Evolutionary conservation across 1,140 invertebrate species (phyloP).

Genomic region (Diachasmimorpha longicaudata): DNA sequence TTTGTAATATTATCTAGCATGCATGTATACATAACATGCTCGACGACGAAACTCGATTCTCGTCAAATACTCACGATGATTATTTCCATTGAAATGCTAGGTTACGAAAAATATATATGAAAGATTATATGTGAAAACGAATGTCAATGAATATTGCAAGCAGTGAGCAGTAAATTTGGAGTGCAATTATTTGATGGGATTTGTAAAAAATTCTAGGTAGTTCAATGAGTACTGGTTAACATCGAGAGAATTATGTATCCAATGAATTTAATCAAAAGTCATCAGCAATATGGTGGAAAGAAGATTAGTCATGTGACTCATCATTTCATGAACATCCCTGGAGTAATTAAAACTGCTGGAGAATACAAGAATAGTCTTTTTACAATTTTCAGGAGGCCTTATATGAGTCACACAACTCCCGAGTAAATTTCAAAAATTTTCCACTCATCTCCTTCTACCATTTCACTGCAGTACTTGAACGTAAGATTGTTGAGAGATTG

Average conservation of each 20-base stretch:
- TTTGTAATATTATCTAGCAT: background rate
- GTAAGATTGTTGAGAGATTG: slow-evolving; percentile 5
- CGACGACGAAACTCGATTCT: slow-evolving; percentile 17
- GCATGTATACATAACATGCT: background rate
- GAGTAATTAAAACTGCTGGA: background rate
- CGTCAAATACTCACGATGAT: slow-evolving; percentile 55
- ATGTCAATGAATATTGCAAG: slow-evolving; percentile 11
- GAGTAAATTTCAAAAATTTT: background rate
- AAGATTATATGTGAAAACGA: slow-evolving; percentile 20
- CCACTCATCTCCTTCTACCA: background rate
- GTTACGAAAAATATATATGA: slow-evolving; percentile 48
- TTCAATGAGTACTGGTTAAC: slow-evolving; percentile 22
- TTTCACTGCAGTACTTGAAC: background rate
- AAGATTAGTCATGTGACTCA: background rate
- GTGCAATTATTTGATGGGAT: slow-evolving; percentile 19
- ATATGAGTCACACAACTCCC: too few relatives aligned
- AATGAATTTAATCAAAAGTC: background rate
- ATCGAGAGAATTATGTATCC: background rate
- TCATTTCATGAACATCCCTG: background rate
- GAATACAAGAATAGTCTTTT: too few relatives aligned
- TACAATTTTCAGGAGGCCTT: too few relatives aligned
- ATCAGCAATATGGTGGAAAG: background rate
- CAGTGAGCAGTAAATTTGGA: background rate
- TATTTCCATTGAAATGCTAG: slow-evolving; percentile 64
- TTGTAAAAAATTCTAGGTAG: slow-evolving; percentile 17